Evolutionary conservation across 2,888 invertebrate species (phyloP), one percentile per base, ranked within the genome.

Genomic region (Acronicta alni): DNA sequence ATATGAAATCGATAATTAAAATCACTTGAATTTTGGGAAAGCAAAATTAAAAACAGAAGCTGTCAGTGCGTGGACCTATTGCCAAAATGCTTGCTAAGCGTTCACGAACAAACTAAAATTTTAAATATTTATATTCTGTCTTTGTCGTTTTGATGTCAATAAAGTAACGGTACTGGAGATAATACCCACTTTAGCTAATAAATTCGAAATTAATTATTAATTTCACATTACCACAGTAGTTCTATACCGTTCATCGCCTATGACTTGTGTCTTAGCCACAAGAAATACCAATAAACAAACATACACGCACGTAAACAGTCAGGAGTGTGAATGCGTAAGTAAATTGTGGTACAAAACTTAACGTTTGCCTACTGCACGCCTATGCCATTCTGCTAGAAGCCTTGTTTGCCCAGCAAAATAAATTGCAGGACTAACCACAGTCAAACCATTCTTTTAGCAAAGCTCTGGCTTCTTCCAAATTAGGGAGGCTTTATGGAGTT

Each of bases 251-350:
- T 30, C 12, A 30, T 6, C 57, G 69, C 64, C 63, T 63, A 56
- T 42, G 56, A 46, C 63, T 59, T 32, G 47, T 53, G 15, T 37
- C 57, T 60, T 67, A 57, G 37, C 42, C 46, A 59, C 12, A 66
- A 38, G 61, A 69, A 60, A 46, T 48, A 61, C 35, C 49, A 76
- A 74, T 72, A 73, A 60, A 72, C 66, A 64, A 63, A 67, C 79
- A 81, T 63, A 76, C 77, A 80, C 42, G 74, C 75, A 75, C 54
- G 74, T 79, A 80, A 79, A 82, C 74, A 84, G 46, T 61, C 75
- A 74, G 76, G 59, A 78, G 76, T 80, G 83, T 81, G 73, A 82
- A 83, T 80, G 83, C 77, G 63, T 83, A 68, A 60, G 72, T 56
- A 72, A 71, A 71, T 49, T 41, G 55, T 44, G 41, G 59, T 49